Conservation (phyloP, 2,113 vertebrate species). For the Pelobates fuscus region DNA sequence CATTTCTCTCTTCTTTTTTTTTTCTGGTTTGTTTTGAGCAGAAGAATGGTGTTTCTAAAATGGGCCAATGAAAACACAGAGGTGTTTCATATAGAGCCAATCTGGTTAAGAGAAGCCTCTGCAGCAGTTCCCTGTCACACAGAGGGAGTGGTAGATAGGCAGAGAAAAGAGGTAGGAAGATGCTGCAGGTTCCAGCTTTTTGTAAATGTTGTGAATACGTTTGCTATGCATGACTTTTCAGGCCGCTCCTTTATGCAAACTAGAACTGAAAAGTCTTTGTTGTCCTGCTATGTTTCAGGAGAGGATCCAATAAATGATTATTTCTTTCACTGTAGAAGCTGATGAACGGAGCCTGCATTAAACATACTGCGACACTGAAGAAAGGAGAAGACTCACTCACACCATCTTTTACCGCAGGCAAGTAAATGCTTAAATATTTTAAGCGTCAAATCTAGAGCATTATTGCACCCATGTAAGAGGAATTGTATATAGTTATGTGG, state of each 20-base stretch:
- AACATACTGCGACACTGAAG: slow-evolving; percentile 32
- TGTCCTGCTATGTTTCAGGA: background rate
- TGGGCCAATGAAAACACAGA: slow-evolving; percentile 57
- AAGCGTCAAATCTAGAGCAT: background rate
- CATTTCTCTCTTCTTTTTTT: slow-evolving; percentile 14
- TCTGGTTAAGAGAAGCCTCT: slow-evolving; percentile 46
- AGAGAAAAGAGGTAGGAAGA: slow-evolving; percentile 44
- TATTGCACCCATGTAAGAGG: background rate
- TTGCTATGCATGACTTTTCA: slow-evolving; percentile 16
- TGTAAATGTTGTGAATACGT: slow-evolving; percentile 16
- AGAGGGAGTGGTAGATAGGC: slow-evolving; percentile 44
- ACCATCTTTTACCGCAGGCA: slow-evolving; percentile 36
- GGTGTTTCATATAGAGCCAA: slow-evolving; percentile 54
- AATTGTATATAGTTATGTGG: background rate
- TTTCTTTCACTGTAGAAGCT: slow-evolving; percentile 38
- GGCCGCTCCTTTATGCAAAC: slow-evolving; percentile 1
- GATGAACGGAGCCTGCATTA: slow-evolving; percentile 29
- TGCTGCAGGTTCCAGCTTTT: slow-evolving; percentile 37
- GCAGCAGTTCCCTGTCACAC: slow-evolving; percentile 48
- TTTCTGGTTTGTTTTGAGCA: slow-evolving; percentile 36
- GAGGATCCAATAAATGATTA: slow-evolving; percentile 36
- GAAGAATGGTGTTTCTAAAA: slow-evolving; percentile 21
- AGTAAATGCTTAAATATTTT: slow-evolving; percentile 32
- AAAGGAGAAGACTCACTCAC: slow-evolving; percentile 32
- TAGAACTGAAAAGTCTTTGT: background rate